Base-by-base conservation (phyloP, 1,140 invertebrate genomes). In the Trichogramma pretiosum region DNA sequence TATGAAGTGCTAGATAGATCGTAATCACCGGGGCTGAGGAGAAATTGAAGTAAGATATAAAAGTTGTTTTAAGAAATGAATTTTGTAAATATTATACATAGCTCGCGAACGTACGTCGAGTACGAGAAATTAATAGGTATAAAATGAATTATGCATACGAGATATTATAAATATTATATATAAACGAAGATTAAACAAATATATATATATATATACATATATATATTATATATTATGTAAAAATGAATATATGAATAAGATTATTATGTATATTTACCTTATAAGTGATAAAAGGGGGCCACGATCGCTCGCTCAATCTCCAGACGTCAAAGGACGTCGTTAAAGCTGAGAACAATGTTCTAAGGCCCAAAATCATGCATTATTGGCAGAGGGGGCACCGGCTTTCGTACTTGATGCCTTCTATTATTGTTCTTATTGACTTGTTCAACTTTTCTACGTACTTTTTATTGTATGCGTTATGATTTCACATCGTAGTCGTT, bases 1-100 rank as follows among this genome's bases (percentile, higher is more conserved):
- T 43, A 46, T 41, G 34, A 33, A 39, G 45, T 35, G 40, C 40
- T 44, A 30, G 39, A 48, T 48, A 33, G 50, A 34, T 42, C 49
- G 42, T 44, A 59, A 52, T 14, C 16, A 41, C 43, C 52, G 54
- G 56, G 47, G 55, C 50, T 57, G 56, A 50, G 44, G 32, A 50
- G n/a, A n/a, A n/a, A 50, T 38, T 44, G 35, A 32, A 39, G 18
- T 39, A 40, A 48, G 46, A 47, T 52, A 47, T 52, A 42, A 43
- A 44, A 45, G 47, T 43, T n/a, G 4, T 46, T n/a, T 53, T 52
- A 56, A 51, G 52, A 56, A 58, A 56, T 58, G n/a, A n/a, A n/a
- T 54, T 55, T 62, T 70, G 68, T 70, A 70, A 57, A 70, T 70
- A 70, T 41, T 70, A 70, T 70, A 69, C 61, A 70, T 69, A 70